Evolutionary conservation across 2,888 invertebrate species (phyloP), one percentile per base, ranked within the genome.

Genomic region (Aleiodes alternator): DNA sequence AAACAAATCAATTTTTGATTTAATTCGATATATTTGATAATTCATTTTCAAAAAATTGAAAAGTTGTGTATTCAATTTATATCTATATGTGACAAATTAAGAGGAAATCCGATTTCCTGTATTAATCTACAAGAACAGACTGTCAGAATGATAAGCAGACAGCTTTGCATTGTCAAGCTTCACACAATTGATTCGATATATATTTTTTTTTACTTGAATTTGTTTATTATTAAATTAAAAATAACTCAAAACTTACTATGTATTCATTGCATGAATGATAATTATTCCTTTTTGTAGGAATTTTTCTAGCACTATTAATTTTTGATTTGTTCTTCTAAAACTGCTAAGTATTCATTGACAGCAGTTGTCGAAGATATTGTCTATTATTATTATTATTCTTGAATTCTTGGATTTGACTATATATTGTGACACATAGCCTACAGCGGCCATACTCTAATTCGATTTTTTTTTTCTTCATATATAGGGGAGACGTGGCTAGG

Each of bases 181-280:
- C 16, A 16, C 16, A 53, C 14, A 5, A 38, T 38, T 38, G 9
- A 43, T 43, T 43, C 1, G 9, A 43, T 43, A 3, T 43, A 43
- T 43, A 23, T 23, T 23, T 23, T 23, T 1, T 43, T 8, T 43
- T 43, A 43, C 7, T 43, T 43, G 9, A 43, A 9, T 43, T 43
- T 11, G 23, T 16, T 64, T 38, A 43, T 61, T 61, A 14, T 38
- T 6, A 12, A 61, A 43, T 31, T n/a, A 2, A 23, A 51, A 31
- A 53, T 29, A 70, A 71, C 73, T 78, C 61, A 2, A 2, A 23
- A 23, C 23, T 23, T 23, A 73, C 73, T 71, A 73, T 14, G 73
- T 53, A 70, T 75, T 75, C 75, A 75, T 75, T 29, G 70, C 64
- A 64, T 53, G 14, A 16, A 53, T 61, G 23, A 9, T 11, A 55